Evolutionary conservation across 1,140 invertebrate genomes (phyloP).

Genomic region (Grapholita molesta): DNA sequence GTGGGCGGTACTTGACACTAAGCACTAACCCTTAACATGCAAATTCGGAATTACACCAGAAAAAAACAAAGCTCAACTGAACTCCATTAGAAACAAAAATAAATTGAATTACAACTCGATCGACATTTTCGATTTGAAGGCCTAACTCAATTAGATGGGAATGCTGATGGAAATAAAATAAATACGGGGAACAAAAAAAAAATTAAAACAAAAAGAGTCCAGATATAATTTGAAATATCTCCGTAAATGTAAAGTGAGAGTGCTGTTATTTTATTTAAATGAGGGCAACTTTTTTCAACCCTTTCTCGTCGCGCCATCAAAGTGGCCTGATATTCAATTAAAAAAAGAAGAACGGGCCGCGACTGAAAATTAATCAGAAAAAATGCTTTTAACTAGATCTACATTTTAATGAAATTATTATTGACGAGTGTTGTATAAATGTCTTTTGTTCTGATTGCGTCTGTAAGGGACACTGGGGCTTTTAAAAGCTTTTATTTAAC

Average conservation of each 20-base stretch:
- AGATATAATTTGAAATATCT: conserved; percentile 79
- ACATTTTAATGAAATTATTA: conserved; percentile 79
- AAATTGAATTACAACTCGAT: conserved; percentile 78
- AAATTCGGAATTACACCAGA: conserved; percentile 65
- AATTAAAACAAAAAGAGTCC: conserved; percentile 73
- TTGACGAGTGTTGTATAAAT: conserved; percentile 74
- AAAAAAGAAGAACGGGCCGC: conserved; percentile 73
- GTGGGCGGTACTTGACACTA: conserved; percentile 22
- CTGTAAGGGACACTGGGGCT: not conserved
- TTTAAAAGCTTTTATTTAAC: not conserved
- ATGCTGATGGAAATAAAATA: conserved; percentile 76
- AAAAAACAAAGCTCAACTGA: conserved; percentile 66
- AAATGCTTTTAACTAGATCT: conserved; percentile 78
- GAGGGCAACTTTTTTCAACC: conserved; percentile 75
- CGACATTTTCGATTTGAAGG: conserved; percentile 76
- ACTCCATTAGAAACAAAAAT: conserved; percentile 78
- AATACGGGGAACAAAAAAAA: conserved; percentile 73
- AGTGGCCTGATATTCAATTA: conserved; percentile 78
- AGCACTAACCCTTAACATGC: conserved; percentile 43
- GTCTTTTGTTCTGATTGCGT: conserved; percentile 60
- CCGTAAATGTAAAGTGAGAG: conserved; percentile 77
- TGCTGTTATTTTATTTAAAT: conserved; percentile 79
- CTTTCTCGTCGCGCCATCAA: conserved; percentile 73
- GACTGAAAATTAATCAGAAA: conserved; percentile 78
- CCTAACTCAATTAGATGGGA: conserved; percentile 76